Conservation (phyloP, 2,888 invertebrate genomes). For the Thera obeliscata region DNA sequence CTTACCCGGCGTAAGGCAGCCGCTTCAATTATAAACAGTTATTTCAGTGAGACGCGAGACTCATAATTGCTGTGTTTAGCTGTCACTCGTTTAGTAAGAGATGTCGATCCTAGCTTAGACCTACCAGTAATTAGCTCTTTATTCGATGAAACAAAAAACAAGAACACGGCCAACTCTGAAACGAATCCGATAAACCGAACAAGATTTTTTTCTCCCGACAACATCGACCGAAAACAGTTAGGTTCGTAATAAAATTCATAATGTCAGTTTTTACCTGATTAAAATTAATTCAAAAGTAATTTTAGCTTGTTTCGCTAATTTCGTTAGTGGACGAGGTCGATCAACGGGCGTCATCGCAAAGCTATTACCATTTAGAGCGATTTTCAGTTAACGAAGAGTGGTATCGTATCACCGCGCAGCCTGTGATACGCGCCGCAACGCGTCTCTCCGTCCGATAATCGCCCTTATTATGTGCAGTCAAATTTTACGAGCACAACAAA, state of each 20-base stretch:
- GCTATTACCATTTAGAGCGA: conserved; percentile 78
- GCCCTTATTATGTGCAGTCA: conserved; percentile 81
- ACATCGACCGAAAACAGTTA: conserved; percentile 63
- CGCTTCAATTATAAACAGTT: conserved; percentile 78
- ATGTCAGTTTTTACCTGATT: conserved; percentile 70
- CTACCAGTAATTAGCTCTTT: conserved; percentile 50
- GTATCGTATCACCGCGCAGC: conserved; percentile 66
- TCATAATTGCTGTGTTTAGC: conserved; percentile 75
- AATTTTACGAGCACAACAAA: conserved; percentile 81
- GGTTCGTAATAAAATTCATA: conserved; percentile 54
- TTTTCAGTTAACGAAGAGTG: conserved; percentile 78
- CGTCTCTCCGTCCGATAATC: conserved; percentile 70
- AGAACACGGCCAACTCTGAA: conserved; percentile 44
- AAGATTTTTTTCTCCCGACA: conserved; percentile 57
- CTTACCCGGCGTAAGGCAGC: conserved; percentile 68
- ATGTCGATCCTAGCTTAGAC: conserved; percentile 65
- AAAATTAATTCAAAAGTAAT: conserved; percentile 73
- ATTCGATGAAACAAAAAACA: conserved; percentile 44
- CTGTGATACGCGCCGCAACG: conserved; percentile 65
- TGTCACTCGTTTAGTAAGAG: conserved; percentile 72
- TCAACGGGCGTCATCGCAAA: conserved; percentile 59
- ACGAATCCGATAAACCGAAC: conserved; percentile 47
- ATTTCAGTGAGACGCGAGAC: conserved; percentile 70
- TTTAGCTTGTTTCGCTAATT: conserved; percentile 73
- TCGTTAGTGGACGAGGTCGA: conserved; percentile 55